Conservation (phyloP, 2,797 vertebrate species). For the Hypotaenidia okinawae region DNA sequence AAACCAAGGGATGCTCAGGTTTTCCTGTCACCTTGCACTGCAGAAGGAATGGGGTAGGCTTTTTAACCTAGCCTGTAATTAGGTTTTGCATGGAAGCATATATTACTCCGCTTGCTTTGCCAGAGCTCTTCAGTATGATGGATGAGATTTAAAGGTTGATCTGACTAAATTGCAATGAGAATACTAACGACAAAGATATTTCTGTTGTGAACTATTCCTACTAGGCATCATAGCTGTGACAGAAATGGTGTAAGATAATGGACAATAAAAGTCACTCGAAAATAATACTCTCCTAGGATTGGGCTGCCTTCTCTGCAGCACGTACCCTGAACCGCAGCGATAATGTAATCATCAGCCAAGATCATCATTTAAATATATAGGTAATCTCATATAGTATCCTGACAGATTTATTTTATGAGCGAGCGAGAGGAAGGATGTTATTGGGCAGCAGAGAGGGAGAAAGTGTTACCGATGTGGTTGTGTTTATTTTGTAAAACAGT, state of each 20-base stretch:
- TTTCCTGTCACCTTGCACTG: slow-evolving; percentile 62
- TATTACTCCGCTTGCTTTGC: slow-evolving; percentile 63
- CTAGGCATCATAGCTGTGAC: slow-evolving; percentile 68
- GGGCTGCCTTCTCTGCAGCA: slow-evolving; percentile 37
- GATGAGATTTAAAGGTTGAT: slow-evolving; percentile 69
- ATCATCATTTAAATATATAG: slow-evolving; percentile 72
- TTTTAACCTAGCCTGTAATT: slow-evolving; percentile 70
- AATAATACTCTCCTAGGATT: slow-evolving; percentile 76
- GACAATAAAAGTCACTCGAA: slow-evolving; percentile 79
- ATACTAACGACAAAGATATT: slow-evolving; percentile 68
- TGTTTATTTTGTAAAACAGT: slow-evolving; percentile 31
- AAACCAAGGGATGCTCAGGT: slow-evolving; percentile 49
- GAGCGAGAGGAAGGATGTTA: background rate
- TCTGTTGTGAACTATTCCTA: slow-evolving; percentile 70
- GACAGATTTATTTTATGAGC: slow-evolving; percentile 73
- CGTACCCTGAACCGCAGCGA: background rate
- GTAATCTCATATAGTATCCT: slow-evolving; percentile 30
- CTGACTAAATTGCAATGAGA: slow-evolving; percentile 55
- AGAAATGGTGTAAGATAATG: slow-evolving; percentile 74
- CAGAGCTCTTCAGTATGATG: slow-evolving; percentile 67
- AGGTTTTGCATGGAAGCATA: slow-evolving; percentile 62
- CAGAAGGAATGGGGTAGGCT: slow-evolving; percentile 50
- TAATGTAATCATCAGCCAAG: slow-evolving; percentile 64
- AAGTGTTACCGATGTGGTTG: background rate
- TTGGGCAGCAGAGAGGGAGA: slow-evolving; percentile 9